These are phyloP conservation scores for Sycophila sp. DNA, from an alignment of 1,140 invertebrate species.

Conservation along the genomic window DNA sequence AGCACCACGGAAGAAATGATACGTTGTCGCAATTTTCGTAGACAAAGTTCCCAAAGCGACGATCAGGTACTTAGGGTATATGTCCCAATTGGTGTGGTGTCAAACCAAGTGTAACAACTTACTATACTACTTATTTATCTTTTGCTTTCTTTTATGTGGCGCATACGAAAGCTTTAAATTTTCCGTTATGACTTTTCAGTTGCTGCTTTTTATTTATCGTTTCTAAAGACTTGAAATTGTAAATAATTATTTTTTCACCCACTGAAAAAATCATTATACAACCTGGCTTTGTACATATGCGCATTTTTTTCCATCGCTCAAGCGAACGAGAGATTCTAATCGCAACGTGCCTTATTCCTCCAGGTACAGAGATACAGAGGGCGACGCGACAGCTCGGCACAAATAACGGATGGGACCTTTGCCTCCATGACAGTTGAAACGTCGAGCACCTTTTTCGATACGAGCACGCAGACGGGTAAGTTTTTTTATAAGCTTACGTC, in stretches of 20 bases:
- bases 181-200: not conserved
- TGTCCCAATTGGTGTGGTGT: slow-evolving; percentile 30
- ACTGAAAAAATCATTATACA: no score
- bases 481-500: slow-evolving; percentile 23
- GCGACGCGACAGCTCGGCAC: slow-evolving; percentile 85
- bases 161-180: no score
- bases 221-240: not conserved
- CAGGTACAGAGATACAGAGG: slow-evolving; percentile 74
- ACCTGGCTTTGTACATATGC: not conserved
- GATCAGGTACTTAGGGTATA: slow-evolving; percentile 70
- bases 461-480: slow-evolving; percentile 92
- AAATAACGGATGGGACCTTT: slow-evolving; percentile 91
- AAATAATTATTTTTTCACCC: not conserved
- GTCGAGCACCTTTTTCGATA: slow-evolving; percentile 91
- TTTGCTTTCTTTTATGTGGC: not conserved
- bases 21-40: slow-evolving; percentile 85
- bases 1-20: slow-evolving; percentile 94
- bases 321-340: not conserved
- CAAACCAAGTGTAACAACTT: slow-evolving; percentile 2
- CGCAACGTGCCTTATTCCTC: not conserved
- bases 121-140: slow-evolving; percentile 8
- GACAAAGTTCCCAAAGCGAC: slow-evolving; percentile 83
- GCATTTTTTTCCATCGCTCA: not conserved
- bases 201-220: not conserved
- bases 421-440: slow-evolving; percentile 93